Evolutionary conservation across 2,888 invertebrate genomes (phyloP).

Genomic region (Trichacis sp.): DNA sequence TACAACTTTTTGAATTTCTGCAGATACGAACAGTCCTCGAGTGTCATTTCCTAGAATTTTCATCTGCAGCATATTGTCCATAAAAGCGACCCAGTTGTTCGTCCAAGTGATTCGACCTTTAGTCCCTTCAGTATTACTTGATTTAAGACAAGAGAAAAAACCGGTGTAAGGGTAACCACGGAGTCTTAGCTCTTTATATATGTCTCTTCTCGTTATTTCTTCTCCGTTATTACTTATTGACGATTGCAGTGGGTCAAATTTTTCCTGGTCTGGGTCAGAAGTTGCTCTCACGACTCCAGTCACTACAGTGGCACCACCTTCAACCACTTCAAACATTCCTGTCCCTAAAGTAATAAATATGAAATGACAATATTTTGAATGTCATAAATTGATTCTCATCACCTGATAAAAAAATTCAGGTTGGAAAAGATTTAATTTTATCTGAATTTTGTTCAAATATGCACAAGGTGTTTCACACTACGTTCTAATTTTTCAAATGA

Average conservation of each 20-base stretch:
- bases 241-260: constrained; percentile 52
- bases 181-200: constrained; percentile 70
- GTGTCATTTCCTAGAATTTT: constrained; percentile 69
- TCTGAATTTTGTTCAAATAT: too few species aligned
- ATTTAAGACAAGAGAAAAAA: constrained; percentile 70
- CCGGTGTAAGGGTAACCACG: constrained; percentile 72
- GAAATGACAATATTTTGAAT: too few species aligned
- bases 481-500: too few species aligned
- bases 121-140: constrained; percentile 67
- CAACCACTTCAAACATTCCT: constrained; percentile 73
- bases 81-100: constrained; percentile 77
- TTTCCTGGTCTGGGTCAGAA: constrained; percentile 64
- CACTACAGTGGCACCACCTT: constrained; percentile 78
- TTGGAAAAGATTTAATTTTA: too few species aligned
- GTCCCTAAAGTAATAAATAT: constrained; percentile 70
- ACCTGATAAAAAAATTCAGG: too few species aligned
- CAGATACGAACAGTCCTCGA: constrained; percentile 72
- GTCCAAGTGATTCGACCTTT: constrained; percentile 71
- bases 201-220: constrained; percentile 58
- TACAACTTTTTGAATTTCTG: constrained; percentile 71
- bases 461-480: too few species aligned
- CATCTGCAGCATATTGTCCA: constrained; percentile 79
- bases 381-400: too few species aligned
- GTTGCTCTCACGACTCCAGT: constrained; percentile 77
- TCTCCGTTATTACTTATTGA: constrained; percentile 48